phyloP scores from a whole-genome alignment of 2,888 invertebrate genomes.

The Oeneis ivallda region DNA sequence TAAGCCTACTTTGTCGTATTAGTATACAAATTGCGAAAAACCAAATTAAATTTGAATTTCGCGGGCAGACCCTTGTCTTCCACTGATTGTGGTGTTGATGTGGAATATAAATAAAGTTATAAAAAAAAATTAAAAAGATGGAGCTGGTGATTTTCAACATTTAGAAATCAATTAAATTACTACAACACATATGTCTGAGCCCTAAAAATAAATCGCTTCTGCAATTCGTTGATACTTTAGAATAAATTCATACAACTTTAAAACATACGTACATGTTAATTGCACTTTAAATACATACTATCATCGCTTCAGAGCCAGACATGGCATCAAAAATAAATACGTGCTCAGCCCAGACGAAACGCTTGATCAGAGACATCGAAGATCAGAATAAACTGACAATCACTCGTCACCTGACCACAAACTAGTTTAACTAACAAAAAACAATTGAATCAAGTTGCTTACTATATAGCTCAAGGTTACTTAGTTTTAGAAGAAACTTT shows the following conservation, averaged over 20 bases:
- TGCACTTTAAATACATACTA: neutral
- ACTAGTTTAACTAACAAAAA: constrained; percentile 15
- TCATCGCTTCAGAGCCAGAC: neutral
- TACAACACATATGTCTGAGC: no score
- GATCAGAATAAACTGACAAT: constrained; percentile 4
- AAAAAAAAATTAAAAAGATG: no score
- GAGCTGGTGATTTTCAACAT: no score
- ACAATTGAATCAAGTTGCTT: neutral
- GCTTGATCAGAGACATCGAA: neutral
- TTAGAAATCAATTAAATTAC: no score
- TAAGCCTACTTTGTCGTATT: no score
- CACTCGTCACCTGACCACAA: neutral
- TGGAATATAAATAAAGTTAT: no score
- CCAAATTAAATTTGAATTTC: no score
- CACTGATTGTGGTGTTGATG: no score
- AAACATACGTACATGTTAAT: neutral
- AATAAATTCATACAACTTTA: neutral
- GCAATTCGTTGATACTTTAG: neutral
- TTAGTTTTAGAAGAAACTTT: constrained; percentile 1
- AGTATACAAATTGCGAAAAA: no score
- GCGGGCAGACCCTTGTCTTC: no score
- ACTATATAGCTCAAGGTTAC: constrained; percentile 14
- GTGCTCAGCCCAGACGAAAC: neutral
- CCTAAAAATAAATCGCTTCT: no score
- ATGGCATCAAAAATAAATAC: constrained; percentile 12